A percentile compares a stretch with the other conserved stretches of the same genome.
These are phyloP conservation scores for Podarcis lilfordi DNA, from an alignment of 2,797 vertebrate genomes.

Conservation along the genomic window DNA sequence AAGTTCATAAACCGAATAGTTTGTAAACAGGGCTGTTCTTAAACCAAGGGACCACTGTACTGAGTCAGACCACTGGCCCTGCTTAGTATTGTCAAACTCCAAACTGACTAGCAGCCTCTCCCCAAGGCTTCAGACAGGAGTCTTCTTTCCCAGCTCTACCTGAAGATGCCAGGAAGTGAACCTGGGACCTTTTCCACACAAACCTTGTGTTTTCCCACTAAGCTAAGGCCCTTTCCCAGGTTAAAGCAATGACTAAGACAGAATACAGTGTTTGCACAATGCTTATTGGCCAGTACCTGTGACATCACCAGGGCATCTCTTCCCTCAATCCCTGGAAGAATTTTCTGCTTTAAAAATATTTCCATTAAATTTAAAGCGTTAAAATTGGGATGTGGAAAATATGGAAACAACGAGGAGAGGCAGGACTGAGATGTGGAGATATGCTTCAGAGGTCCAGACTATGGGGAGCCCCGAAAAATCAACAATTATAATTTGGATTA, in stretches of 20 bases:
- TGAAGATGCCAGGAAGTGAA: not conserved
- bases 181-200: not conserved
- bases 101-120: not conserved
- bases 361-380: too few relatives aligned
- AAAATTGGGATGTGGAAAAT: too few relatives aligned
- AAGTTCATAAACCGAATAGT: too few relatives aligned
- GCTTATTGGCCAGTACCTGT: not conserved
- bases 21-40: too few relatives aligned
- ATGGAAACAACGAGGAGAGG: too few relatives aligned
- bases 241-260: too few relatives aligned
- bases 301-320: not conserved
- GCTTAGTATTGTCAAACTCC: not conserved
- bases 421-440: too few relatives aligned
- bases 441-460: too few relatives aligned
- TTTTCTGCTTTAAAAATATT: not conserved
- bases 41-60: too few relatives aligned
- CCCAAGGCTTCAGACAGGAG: not conserved
- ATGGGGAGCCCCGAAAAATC: too few relatives aligned
- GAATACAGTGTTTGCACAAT: not conserved
- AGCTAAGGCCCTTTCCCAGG: not conserved
- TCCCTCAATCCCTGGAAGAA: not conserved
- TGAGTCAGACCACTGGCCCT: not conserved
- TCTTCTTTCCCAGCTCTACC: not conserved
- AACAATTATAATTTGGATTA: too few relatives aligned
- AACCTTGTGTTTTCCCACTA: not conserved